Percentiles rank a stretch among this genome's conserved stretches.
phyloP scores from a whole-genome alignment of 2,113 vertebrate genomes.

The Chauna torquata region DNA sequence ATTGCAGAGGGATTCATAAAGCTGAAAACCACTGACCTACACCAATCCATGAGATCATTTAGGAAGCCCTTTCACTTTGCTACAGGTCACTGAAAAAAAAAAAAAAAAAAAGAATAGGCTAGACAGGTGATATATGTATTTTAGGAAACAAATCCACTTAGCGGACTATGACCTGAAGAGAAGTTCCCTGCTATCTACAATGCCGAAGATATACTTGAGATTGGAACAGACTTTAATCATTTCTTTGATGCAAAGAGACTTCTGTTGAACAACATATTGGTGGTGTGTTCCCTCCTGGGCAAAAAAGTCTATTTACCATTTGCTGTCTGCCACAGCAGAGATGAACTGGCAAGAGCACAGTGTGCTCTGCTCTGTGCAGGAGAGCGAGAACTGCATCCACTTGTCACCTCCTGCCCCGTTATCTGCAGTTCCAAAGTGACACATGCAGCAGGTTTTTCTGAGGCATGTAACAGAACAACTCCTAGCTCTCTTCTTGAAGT shows the following conservation, averaged over 20 bases:
- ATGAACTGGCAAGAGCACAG: background rate
- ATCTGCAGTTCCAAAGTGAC: background rate
- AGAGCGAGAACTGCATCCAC: background rate
- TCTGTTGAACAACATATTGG: background rate
- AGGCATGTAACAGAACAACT: background rate
- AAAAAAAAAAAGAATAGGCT: background rate
- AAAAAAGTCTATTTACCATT: background rate
- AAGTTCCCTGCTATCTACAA: background rate
- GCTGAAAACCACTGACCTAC: background rate
- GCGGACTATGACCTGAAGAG: background rate
- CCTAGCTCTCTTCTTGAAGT: background rate
- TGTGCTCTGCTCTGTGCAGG: background rate
- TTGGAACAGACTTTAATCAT: background rate
- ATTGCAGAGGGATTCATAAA: background rate
- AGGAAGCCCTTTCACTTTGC: background rate
- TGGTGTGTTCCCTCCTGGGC: background rate
- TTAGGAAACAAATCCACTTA: background rate
- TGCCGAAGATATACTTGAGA: background rate
- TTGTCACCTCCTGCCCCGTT: background rate
- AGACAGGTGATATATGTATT: background rate
- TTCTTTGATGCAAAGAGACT: background rate
- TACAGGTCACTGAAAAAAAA: background rate
- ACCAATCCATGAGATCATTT: background rate
- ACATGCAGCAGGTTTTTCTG: background rate
- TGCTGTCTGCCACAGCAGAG: background rate